A percentile compares a stretch with the other conserved stretches of the same genome.
Conservation (phyloP, 2,797 vertebrate species). For the Chelmon rostratus region DNA sequence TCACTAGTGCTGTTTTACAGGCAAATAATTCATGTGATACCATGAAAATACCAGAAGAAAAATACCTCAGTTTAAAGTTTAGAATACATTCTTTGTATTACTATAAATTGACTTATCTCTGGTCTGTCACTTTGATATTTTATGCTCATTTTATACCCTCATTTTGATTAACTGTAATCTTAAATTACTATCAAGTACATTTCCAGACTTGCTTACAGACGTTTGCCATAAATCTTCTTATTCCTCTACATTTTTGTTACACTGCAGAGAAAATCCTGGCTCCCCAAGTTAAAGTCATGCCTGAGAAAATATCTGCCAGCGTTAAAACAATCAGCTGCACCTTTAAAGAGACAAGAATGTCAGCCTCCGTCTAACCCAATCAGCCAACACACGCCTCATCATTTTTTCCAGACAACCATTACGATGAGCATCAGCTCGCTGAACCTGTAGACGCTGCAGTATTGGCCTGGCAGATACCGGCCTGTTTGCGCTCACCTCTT, state of each 20-base stretch:
- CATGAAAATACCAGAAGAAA: neutral
- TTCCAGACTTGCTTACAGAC: neutral
- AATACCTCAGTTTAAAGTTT: neutral
- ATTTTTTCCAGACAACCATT: neutral
- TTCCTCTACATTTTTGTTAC: neutral
- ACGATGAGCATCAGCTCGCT: constrained; percentile 1
- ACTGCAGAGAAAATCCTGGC: neutral
- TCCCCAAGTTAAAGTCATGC: neutral
- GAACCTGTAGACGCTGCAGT: neutral
- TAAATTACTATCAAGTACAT: neutral
- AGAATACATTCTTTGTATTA: neutral
- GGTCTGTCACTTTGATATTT: neutral
- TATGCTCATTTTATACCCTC: neutral
- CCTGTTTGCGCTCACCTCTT: constrained; percentile 68
- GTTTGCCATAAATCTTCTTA: neutral
- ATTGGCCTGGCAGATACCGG: neutral
- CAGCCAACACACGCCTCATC: neutral
- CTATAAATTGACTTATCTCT: neutral
- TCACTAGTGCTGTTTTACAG: neutral
- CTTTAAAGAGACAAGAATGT: neutral
- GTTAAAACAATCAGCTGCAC: neutral
- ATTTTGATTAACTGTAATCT: neutral
- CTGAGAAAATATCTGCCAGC: neutral
- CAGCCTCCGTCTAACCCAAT: neutral
- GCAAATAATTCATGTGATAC: neutral